phyloP scores from a whole-genome alignment of 2,888 invertebrate genomes.

The Lottia scabra region DNA sequence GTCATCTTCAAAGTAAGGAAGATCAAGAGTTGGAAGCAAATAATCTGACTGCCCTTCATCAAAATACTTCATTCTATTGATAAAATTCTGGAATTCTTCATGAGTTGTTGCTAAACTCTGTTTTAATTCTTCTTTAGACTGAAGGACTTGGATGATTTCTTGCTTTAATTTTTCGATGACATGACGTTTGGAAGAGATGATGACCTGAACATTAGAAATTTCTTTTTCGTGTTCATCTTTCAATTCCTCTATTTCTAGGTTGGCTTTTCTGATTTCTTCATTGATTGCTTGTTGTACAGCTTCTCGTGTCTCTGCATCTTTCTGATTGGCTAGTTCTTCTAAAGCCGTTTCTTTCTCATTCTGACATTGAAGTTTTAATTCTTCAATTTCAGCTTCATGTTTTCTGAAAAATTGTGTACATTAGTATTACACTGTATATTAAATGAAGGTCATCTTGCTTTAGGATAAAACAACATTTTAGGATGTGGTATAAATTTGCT shows the following conservation, averaged over 20 bases:
- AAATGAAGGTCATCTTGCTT: too few relatives aligned
- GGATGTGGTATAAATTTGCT: too few relatives aligned
- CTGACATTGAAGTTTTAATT: conserved; percentile 24
- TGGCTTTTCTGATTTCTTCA: conserved; percentile 42
- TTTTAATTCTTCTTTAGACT: conserved; percentile 39
- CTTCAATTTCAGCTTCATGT: conserved; percentile 38
- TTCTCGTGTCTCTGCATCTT: conserved; percentile 42
- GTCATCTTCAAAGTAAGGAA: conserved; percentile 45
- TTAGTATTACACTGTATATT: too few relatives aligned
- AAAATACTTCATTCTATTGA: conserved; percentile 47
- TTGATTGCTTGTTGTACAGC: conserved; percentile 44
- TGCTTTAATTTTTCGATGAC: conserved; percentile 32
- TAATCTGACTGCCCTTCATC: conserved; percentile 48
- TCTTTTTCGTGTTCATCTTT: conserved; percentile 39
- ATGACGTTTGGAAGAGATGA: conserved; percentile 29
- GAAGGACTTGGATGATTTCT: conserved; percentile 35
- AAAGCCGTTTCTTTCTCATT: conserved; percentile 38
- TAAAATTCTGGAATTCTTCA: conserved; percentile 52
- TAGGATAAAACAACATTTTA: too few relatives aligned
- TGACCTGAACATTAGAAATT: conserved; percentile 34
- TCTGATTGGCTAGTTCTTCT: conserved; percentile 32
- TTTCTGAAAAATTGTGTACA: conserved; percentile 17
- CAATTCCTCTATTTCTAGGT: conserved; percentile 36
- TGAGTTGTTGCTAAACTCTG: conserved; percentile 42
- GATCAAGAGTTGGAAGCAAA: conserved; percentile 47